Evolutionary conservation across 2,113 vertebrate genomes (phyloP), one percentile per base, ranked within the genome.

Genomic region (Microcebus murinus): DNA sequence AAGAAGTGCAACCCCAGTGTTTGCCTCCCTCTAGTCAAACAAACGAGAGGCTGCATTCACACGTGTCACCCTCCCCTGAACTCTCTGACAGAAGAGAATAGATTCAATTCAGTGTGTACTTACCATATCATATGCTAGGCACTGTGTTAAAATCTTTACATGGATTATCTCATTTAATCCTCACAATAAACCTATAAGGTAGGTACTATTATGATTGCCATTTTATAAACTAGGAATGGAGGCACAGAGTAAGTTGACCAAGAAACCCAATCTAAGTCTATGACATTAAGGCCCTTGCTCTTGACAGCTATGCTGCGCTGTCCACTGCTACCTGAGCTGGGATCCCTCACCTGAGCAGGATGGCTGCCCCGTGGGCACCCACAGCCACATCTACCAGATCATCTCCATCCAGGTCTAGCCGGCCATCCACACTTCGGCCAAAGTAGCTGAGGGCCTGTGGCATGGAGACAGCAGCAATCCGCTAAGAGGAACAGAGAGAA

Each of bases 371-470:
- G 68, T 99, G 99, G 0, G 99, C 99, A 29, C 99, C 99, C 70
- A 99, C 99, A 0, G 99, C 99, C 97, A 99, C 95, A 82, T 99
- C 99, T 90, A 99, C 98, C 82, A 99, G 98, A 7, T 98, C 98
- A 20, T 99, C 99, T 45, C 99, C 99, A 1, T 99, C 99, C 98
- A 99, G 97, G 98, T 99, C 99, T 83, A 99, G 71, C 31, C 96
- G 98, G 34, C 99, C 99, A 0, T 99, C 99, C 95, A 99, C 95
- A 73, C 99, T 99, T 91, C 99, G 99, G n/a, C 99, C 99, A 57
- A 99, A 99, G 91, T 99, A 99, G n/a, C 98, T 98, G 93, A 99
- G 99, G 15, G 97, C 86, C 0, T 98, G 95, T 1, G 98, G 99
- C 96, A 99, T 97, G 0, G 98, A 98, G 7, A 97, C 97, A 4